These are phyloP conservation scores for Pelodytes ibericus DNA, from an alignment of 2,797 vertebrate genomes.

Conservation along the genomic window DNA sequence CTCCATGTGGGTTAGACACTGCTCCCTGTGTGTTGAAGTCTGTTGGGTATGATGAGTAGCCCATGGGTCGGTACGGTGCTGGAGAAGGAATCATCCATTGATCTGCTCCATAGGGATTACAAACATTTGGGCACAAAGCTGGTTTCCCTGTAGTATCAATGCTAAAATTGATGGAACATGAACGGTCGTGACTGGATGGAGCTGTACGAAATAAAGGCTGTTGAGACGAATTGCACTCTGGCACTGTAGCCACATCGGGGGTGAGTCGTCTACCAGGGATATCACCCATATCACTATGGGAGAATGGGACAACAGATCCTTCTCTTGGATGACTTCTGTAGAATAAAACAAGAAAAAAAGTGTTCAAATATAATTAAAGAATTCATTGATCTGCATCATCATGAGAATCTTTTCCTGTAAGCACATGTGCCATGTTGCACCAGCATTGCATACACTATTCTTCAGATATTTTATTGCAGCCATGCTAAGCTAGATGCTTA, in stretches of 20 bases:
- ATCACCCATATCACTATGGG: constrained; percentile 34
- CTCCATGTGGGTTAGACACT: constrained; percentile 76
- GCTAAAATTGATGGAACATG: constrained; percentile 76
- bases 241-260: constrained; percentile 75
- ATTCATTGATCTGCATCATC: too few species aligned
- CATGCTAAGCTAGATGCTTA: too few species aligned
- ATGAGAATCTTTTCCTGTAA: too few species aligned
- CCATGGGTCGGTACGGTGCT: constrained; percentile 74
- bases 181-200: constrained; percentile 77
- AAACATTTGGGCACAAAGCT: constrained; percentile 75
- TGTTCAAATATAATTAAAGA: too few species aligned
- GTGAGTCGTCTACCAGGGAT: constrained; percentile 64
- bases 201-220: constrained; percentile 59
- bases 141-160: constrained; percentile 73
- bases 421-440: too few species aligned
- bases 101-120: constrained; percentile 77
- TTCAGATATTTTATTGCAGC: too few species aligned
- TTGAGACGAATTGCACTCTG: constrained; percentile 72
- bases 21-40: constrained; percentile 79
- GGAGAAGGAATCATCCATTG: constrained; percentile 81
- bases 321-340: constrained; percentile 78
- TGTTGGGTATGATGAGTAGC: constrained; percentile 71
- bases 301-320: constrained; percentile 76
- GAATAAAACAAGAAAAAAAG: not conserved
- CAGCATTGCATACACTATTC: too few species aligned